These are phyloP conservation scores for Pinctada fucata DNA, from an alignment of 2,888 invertebrate genomes.

Conservation along the genomic window DNA sequence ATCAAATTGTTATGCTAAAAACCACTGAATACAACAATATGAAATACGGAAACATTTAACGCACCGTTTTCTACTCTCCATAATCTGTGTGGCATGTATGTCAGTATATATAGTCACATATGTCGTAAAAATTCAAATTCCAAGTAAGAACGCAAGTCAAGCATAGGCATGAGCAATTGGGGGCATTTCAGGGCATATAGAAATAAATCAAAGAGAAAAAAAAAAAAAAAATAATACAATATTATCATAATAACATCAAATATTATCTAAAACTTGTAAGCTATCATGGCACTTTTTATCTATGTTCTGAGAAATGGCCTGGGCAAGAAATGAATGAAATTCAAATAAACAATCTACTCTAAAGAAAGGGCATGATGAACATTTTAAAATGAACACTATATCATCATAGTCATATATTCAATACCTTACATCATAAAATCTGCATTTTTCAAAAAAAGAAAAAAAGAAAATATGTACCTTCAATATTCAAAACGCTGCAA, in stretches of 20 bases:
- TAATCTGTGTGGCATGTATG: background rate
- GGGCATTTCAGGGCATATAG: too few relatives aligned
- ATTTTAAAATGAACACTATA: too few relatives aligned
- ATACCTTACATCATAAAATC: too few relatives aligned
- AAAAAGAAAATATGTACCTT: too few relatives aligned
- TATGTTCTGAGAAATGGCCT: background rate
- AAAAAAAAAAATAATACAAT: background rate
- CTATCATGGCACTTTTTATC: background rate
- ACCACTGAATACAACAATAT: background rate
- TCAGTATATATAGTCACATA: background rate
- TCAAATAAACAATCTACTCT: too few relatives aligned
- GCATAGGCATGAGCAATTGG: background rate
- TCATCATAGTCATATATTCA: too few relatives aligned
- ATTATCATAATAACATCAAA: too few relatives aligned
- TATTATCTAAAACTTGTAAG: background rate
- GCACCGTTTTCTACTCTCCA: constrained; percentile 1
- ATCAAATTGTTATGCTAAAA: background rate
- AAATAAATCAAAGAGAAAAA: background rate
- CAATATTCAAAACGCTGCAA: too few relatives aligned
- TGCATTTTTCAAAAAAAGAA: too few relatives aligned
- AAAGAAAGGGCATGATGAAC: too few relatives aligned
- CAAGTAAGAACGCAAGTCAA: too few relatives aligned
- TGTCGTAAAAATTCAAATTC: background rate
- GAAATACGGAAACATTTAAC: background rate
- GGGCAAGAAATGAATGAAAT: background rate